These are phyloP conservation scores for Nudaria mundana DNA, from an alignment of 2,888 invertebrate species.

Conservation along the genomic window DNA sequence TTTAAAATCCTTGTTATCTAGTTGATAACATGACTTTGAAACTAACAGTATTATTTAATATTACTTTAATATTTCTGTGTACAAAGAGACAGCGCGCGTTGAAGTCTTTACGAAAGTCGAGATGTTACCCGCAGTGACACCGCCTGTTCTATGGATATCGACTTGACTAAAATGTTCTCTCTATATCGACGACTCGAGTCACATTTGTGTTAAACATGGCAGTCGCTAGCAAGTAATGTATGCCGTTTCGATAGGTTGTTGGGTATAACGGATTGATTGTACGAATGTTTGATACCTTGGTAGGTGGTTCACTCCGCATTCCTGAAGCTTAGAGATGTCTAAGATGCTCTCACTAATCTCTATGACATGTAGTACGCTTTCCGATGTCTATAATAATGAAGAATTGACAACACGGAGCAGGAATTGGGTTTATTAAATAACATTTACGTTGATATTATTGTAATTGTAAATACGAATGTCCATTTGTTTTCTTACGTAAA, in stretches of 20 bases:
- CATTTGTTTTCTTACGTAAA: too few relatives aligned
- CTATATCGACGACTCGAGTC: conserved; percentile 19
- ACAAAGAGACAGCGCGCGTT: conserved; percentile 57
- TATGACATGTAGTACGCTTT: conserved; percentile 10
- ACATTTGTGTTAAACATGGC: not conserved
- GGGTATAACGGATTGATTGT: conserved; percentile 29
- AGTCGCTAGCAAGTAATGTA: conserved; percentile 20
- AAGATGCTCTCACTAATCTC: conserved; percentile 35
- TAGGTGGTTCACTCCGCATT: conserved; percentile 42
- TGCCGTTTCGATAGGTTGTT: conserved; percentile 8
- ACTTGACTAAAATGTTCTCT: not conserved
- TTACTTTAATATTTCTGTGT: conserved; percentile 44
- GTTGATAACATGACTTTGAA: conserved; percentile 16
- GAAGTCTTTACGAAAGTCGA: conserved; percentile 70
- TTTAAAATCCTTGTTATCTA: too few relatives aligned
- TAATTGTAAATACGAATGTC: too few relatives aligned
- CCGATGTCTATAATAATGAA: not conserved
- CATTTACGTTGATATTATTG: too few relatives aligned
- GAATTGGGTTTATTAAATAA: not conserved
- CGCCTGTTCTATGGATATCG: conserved; percentile 11
- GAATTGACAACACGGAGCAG: too few relatives aligned
- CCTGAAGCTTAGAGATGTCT: conserved; percentile 33
- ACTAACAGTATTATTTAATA: conserved; percentile 36
- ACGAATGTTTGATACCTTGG: conserved; percentile 30
- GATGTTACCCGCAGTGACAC: conserved; percentile 26